These are phyloP conservation scores for Zoanthus gigantus DNA, from an alignment of 92 coral and sea anemone species.

Conservation along the genomic window DNA sequence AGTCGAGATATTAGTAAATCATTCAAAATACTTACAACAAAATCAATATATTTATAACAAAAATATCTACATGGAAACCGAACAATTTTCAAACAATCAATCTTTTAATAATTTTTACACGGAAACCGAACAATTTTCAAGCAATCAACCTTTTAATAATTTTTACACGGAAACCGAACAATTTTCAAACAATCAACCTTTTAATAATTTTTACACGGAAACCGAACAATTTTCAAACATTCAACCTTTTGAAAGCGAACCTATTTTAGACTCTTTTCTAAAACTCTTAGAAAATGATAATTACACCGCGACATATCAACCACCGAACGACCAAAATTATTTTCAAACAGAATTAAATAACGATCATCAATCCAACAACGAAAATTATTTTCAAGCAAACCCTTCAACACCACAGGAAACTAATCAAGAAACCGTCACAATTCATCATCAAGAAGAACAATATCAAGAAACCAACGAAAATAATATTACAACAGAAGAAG, in stretches of 20 bases:
- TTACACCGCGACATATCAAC: no score
- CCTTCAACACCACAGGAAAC: no score
- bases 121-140: no score
- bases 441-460: not conserved
- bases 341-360: no score
- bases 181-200: not conserved
- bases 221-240: not conserved
- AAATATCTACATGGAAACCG: no score
- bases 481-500: not conserved
- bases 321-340: not conserved
- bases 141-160: not conserved
- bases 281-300: not conserved
- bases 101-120: no score
- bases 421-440: no score
- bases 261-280: not conserved
- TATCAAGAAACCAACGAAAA: no score
- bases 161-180: no score
- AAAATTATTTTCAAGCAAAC: no score
- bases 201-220: not conserved
- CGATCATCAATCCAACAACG: no score
- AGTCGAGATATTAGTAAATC: no score
- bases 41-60: not conserved
- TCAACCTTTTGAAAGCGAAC: not conserved
- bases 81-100: not conserved
- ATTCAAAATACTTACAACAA: not conserved